Conservation (phyloP, 2,888 invertebrate species). For the Acrocyrtus sp. region DNA sequence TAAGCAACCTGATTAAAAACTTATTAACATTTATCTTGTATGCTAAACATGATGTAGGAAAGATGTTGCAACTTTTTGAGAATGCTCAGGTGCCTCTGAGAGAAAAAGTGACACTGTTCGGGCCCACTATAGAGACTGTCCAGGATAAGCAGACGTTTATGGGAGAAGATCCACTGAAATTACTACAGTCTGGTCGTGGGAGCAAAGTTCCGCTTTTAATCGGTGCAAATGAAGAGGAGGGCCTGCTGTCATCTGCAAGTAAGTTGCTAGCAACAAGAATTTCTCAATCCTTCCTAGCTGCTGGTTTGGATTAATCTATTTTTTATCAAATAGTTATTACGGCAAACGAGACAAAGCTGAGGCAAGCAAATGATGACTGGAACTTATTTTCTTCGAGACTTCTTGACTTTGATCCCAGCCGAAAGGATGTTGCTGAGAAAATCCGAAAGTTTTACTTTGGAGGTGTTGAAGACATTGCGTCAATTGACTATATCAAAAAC, state of each 20-base stretch:
- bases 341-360: constrained; percentile 45
- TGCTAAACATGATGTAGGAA: too few species aligned
- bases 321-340: constrained; percentile 46
- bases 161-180: constrained; percentile 51
- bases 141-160: constrained; percentile 59
- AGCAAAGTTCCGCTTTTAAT: constrained; percentile 55
- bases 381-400: constrained; percentile 37
- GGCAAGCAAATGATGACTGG: constrained; percentile 50
- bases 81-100: constrained; percentile 42
- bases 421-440: constrained; percentile 31
- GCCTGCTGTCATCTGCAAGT: constrained; percentile 53
- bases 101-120: constrained; percentile 53
- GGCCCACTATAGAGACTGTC: constrained; percentile 57
- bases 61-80: too few species aligned
- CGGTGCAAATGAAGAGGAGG: constrained; percentile 59
- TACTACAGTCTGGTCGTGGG: constrained; percentile 52
- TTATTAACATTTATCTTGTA: background rate
- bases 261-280: background rate
- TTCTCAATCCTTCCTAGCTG: background rate
- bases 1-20: constrained; percentile 36
- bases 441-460: constrained; percentile 54
- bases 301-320: background rate
- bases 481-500: constrained; percentile 31
- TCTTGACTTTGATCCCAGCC: constrained; percentile 38
- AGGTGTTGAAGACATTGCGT: constrained; percentile 33